These are phyloP conservation scores for Cistogaster globosa DNA, from an alignment of 2,888 invertebrate species.

Conservation along the genomic window DNA sequence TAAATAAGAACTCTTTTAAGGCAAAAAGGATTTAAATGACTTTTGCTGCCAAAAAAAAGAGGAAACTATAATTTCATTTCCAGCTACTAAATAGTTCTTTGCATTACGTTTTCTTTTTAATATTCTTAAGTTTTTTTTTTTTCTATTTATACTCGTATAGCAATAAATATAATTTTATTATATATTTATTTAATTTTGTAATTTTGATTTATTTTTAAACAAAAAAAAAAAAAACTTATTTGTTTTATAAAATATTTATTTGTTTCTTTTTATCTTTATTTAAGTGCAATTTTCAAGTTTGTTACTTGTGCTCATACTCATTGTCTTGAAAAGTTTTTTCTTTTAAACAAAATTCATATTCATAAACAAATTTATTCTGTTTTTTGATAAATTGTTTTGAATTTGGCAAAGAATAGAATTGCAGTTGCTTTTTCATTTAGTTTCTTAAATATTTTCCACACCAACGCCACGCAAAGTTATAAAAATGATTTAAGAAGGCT, in stretches of 20 bases:
- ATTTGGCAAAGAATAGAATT: constrained; percentile 63
- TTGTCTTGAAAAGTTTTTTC: constrained; percentile 20
- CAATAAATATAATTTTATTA: constrained; percentile 68
- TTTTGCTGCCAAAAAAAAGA: constrained; percentile 11
- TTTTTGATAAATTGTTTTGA: constrained; percentile 64
- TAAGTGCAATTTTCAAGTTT: constrained; percentile 65
- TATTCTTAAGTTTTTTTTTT: background rate
- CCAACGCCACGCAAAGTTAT: constrained; percentile 65
- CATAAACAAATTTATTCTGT: constrained; percentile 23
- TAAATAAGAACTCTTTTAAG: constrained; percentile 15
- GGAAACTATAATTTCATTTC: constrained; percentile 64
- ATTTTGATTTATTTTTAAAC: too few species aligned
- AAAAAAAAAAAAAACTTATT: too few species aligned
- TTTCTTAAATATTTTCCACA: constrained; percentile 66
- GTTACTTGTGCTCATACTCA: constrained; percentile 36
- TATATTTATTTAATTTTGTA: constrained; percentile 70
- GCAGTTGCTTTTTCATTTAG: constrained; percentile 29
- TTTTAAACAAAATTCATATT: constrained; percentile 46
- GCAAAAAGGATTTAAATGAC: constrained; percentile 66
- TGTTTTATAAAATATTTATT: constrained; percentile 53
- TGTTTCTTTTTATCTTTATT: constrained; percentile 24
- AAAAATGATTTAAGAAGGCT: constrained; percentile 67
- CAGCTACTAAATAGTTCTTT: constrained; percentile 10
- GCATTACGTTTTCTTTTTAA: constrained; percentile 8
- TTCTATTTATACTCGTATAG: constrained; percentile 25